Percentiles rank a stretch among this genome's conserved stretches.
Conservation (phyloP, 2,888 invertebrate genomes). For the Lochmaea capreae region DNA sequence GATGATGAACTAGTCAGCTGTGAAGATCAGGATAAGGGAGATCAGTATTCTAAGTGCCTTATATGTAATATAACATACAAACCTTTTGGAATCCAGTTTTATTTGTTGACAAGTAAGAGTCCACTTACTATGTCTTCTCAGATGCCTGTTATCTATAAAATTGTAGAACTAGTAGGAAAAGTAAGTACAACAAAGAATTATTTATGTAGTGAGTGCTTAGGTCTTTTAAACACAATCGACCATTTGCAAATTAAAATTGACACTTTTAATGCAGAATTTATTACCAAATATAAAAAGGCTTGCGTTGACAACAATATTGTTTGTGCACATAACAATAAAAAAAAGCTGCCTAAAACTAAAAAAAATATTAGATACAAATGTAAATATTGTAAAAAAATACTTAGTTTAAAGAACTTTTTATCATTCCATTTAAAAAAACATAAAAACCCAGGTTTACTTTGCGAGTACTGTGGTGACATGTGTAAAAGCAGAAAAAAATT, state of each 20-base stretch:
- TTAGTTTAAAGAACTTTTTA: slow-evolving; percentile 55
- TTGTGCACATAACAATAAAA: slow-evolving; percentile 23
- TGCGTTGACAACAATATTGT: slow-evolving; percentile 48
- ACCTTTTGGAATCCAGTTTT: slow-evolving; percentile 61
- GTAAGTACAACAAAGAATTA: slow-evolving; percentile 53
- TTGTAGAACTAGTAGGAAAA: slow-evolving; percentile 55
- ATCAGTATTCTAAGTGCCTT: slow-evolving; percentile 55
- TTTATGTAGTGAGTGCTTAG: slow-evolving; percentile 63
- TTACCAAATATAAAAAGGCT: slow-evolving; percentile 57
- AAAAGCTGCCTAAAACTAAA: slow-evolving; percentile 28
- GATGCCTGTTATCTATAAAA: slow-evolving; percentile 58
- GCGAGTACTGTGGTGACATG: slow-evolving; percentile 60
- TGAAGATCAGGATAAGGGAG: slow-evolving; percentile 53
- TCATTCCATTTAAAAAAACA: slow-evolving; percentile 57
- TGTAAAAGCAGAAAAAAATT: slow-evolving; percentile 52
- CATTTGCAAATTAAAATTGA: slow-evolving; percentile 62
- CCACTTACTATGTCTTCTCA: slow-evolving; percentile 63
- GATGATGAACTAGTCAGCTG: slow-evolving; percentile 59
- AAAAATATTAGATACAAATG: slow-evolving; percentile 53
- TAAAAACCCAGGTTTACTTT: slow-evolving; percentile 56
- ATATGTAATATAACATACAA: slow-evolving; percentile 61
- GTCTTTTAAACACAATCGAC: slow-evolving; percentile 63
- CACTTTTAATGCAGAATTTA: slow-evolving; percentile 56
- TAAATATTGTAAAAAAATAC: slow-evolving; percentile 58
- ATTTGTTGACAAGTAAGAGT: slow-evolving; percentile 59